Evolutionary conservation across 1,140 invertebrate species (phyloP).

Genomic region (Drosophila pseudoobscura): DNA sequence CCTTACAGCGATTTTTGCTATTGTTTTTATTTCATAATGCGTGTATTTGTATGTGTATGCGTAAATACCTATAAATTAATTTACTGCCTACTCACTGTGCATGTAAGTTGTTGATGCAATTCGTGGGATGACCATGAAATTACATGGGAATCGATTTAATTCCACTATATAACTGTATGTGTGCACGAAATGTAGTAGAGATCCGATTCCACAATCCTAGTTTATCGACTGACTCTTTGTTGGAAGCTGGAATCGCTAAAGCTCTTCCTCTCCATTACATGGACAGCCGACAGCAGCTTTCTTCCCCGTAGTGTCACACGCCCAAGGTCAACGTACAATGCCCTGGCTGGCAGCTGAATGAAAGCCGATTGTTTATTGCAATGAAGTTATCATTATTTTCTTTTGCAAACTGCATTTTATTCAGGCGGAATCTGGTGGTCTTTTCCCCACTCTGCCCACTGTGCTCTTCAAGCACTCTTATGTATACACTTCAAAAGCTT

Average conservation of each 20-base stretch:
- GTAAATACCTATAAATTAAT: conserved; percentile 18
- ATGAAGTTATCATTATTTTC: not conserved
- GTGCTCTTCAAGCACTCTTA: too few relatives aligned
- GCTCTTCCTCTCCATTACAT: conserved; percentile 7
- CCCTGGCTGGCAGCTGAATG: not conserved
- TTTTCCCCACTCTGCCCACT: too few relatives aligned
- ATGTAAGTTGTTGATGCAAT: conserved; percentile 31
- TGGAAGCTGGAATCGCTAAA: not conserved
- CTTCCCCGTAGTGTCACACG: conserved; percentile 19
- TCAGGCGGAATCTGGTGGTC: not conserved
- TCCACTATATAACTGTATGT: not conserved
- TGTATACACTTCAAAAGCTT: not conserved
- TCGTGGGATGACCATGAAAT: conserved; percentile 32
- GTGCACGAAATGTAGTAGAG: too few relatives aligned
- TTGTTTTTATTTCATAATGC: conserved; percentile 12
- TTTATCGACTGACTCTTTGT: not conserved
- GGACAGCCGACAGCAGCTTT: conserved; percentile 12
- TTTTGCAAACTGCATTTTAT: not conserved
- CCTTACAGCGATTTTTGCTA: conserved; percentile 17
- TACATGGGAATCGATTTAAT: not conserved
- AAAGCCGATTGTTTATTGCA: not conserved
- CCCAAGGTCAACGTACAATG: conserved; percentile 29
- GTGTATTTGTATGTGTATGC: conserved; percentile 18
- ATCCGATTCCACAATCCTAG: not conserved
- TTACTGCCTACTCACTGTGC: conserved; percentile 39